phyloP scores from a whole-genome alignment of 2,888 invertebrate species.

The Lobophora halterata region DNA sequence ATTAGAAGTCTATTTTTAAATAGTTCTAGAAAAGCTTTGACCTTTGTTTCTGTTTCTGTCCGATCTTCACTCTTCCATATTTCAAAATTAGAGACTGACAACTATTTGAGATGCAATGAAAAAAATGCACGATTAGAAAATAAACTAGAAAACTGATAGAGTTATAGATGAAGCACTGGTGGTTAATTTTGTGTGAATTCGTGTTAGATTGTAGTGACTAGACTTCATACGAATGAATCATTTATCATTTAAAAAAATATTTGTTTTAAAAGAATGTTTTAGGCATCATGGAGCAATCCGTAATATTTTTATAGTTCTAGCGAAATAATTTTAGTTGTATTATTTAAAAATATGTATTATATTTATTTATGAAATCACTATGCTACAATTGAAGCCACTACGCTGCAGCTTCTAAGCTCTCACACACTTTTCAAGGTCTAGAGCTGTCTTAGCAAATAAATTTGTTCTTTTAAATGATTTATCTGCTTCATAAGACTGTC shows the following conservation, averaged over 20 bases:
- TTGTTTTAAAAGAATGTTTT: slow-evolving; percentile 66
- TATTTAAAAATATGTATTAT: slow-evolving; percentile 35
- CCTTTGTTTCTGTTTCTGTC: slow-evolving; percentile 53
- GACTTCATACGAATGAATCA: slow-evolving; percentile 39
- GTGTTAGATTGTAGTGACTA: slow-evolving; percentile 57
- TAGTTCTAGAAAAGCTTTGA: slow-evolving; percentile 61
- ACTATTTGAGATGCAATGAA: slow-evolving; percentile 46
- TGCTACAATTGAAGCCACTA: slow-evolving; percentile 37
- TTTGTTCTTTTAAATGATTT: slow-evolving; percentile 19
- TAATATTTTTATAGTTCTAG: slow-evolving; percentile 41
- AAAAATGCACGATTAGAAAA: slow-evolving; percentile 71
- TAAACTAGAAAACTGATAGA: slow-evolving; percentile 56
- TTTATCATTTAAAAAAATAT: slow-evolving; percentile 23
- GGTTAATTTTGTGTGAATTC: slow-evolving; percentile 61
- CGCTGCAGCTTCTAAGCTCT: slow-evolving; percentile 42
- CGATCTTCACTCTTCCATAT: slow-evolving; percentile 79
- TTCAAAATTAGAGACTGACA: slow-evolving; percentile 57
- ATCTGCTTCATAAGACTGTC: slow-evolving; percentile 16
- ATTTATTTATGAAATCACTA: slow-evolving; percentile 39
- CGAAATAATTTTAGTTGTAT: slow-evolving; percentile 34
- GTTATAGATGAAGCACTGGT: slow-evolving; percentile 64
- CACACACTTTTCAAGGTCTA: slow-evolving; percentile 40
- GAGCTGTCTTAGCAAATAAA: slow-evolving; percentile 17
- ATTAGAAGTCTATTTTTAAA: slow-evolving; percentile 43
- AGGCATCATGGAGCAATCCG: slow-evolving; percentile 64